phyloP scores from a whole-genome alignment of 1,140 invertebrate species.

The Chionoecetes opilio region DNA sequence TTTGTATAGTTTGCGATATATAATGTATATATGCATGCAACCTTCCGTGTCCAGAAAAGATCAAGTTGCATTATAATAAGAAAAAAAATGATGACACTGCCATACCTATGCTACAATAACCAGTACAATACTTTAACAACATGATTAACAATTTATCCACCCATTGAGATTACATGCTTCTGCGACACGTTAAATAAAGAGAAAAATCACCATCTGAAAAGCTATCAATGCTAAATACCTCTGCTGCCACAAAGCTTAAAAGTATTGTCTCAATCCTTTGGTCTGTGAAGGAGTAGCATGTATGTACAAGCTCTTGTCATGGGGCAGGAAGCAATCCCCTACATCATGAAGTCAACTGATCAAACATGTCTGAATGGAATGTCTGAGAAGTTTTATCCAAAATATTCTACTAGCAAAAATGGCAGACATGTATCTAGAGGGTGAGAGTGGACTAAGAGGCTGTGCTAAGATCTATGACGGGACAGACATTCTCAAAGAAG shows the following conservation, averaged over 20 bases:
- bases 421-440: slow-evolving; percentile 52
- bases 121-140: slow-evolving; percentile 67
- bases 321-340: slow-evolving; percentile 51
- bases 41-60: too few species aligned
- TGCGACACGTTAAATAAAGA: too few species aligned
- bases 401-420: slow-evolving; percentile 4
- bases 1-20: too few species aligned
- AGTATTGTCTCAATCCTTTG: too few species aligned
- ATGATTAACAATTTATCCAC: slow-evolving; percentile 56
- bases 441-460: slow-evolving; percentile 54
- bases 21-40: too few species aligned
- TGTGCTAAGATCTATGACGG: slow-evolving; percentile 40
- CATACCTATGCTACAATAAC: slow-evolving; percentile 65
- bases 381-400: slow-evolving; percentile 52
- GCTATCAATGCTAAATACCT: too few species aligned
- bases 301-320: slow-evolving; percentile 45
- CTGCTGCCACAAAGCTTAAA: too few species aligned
- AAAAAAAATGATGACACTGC: slow-evolving; percentile 45
- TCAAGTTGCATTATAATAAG: not conserved
- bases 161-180: too few species aligned
- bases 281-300: not conserved
- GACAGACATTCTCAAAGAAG: slow-evolving; percentile 7
- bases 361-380: slow-evolving; percentile 68
- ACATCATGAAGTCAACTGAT: slow-evolving; percentile 48
- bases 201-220: too few species aligned